Evolutionary conservation across 2,113 vertebrate genomes (phyloP), one percentile per base, ranked within the genome.

Genomic region (Poeciliopsis occidentalis): DNA sequence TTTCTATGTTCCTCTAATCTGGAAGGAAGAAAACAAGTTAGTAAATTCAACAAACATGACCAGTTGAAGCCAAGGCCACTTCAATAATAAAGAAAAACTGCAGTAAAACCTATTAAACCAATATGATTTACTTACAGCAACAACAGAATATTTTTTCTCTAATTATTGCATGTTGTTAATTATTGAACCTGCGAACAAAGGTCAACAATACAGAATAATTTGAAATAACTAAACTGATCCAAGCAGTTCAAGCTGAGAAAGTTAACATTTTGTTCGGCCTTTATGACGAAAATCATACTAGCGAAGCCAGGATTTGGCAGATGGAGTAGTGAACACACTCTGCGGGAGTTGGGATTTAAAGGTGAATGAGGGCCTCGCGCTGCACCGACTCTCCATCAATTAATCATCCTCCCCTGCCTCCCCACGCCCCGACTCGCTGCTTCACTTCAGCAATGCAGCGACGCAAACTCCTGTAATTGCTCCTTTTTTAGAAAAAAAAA

Each of bases 291-390:
- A 71, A 82, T 84, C 64, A 71, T n/a, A 64, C 51, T 31, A n/a
- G 69, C 0, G 61, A 15, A 57, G 24, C 54, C 17, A 41, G 71
- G 85, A 88, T 88, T 76, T 85, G 77, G 54, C 91, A 92, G 87
- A 89, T 88, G 89, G 87, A 60, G 70, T 67, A 57, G 44, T 71
- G 30, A 71, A 72, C 47, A 66, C 75, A 62, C 75, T 47, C 44
- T 22, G 66, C 62, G 57, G 78, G 84, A 77, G 81, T 75, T 39
- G 57, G 77, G 84, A 84, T 85, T 91, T 88, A 87, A 77, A 87
- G 85, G 73, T 69, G 70, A 87, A 75, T 31, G 74, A 64, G 67
- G 67, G 73, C 37, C 65, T 44, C 2, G 24, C 1, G 60, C 72
- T 71, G 68, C 69, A 44, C 19, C 29, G 73, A 29, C 41, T 68